These are phyloP conservation scores for Lucilia sericata DNA, from an alignment of 1,140 invertebrate species.

Conservation along the genomic window DNA sequence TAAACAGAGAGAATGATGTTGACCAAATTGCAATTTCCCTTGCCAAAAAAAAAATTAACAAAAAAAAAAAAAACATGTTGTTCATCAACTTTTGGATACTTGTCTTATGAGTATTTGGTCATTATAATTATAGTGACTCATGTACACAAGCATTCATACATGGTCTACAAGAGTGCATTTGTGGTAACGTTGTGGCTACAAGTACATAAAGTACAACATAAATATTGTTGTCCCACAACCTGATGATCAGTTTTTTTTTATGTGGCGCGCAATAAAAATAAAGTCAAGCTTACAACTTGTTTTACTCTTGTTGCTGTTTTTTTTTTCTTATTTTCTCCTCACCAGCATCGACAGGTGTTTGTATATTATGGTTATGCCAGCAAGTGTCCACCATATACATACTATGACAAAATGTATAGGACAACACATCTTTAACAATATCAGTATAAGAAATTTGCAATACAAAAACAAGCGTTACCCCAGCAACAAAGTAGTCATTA, in stretches of 20 bases:
- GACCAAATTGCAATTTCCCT: background rate
- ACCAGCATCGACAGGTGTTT: slow-evolving; percentile 21
- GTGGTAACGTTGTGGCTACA: background rate
- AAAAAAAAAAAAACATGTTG: background rate
- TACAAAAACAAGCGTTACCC: background rate
- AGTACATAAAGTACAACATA: background rate
- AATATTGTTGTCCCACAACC: slow-evolving; percentile 17
- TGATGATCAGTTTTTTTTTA: background rate
- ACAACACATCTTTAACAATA: background rate
- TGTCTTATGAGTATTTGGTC: background rate
- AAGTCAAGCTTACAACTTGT: slow-evolving; percentile 20
- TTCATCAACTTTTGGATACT: background rate
- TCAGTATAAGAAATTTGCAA: background rate
- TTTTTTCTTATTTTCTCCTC: background rate
- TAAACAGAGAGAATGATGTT: background rate
- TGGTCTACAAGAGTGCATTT: background rate
- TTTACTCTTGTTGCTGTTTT: background rate
- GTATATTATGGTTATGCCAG: background rate
- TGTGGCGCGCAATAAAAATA: slow-evolving; percentile 11
- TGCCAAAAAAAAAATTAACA: background rate
- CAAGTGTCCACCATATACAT: background rate
- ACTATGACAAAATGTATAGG: background rate
- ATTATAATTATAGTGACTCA: background rate
- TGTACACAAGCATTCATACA: background rate
- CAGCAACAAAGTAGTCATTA: background rate